Evolutionary conservation across 2,797 vertebrate species (phyloP).

Genomic region (Furcifer pardalis): DNA sequence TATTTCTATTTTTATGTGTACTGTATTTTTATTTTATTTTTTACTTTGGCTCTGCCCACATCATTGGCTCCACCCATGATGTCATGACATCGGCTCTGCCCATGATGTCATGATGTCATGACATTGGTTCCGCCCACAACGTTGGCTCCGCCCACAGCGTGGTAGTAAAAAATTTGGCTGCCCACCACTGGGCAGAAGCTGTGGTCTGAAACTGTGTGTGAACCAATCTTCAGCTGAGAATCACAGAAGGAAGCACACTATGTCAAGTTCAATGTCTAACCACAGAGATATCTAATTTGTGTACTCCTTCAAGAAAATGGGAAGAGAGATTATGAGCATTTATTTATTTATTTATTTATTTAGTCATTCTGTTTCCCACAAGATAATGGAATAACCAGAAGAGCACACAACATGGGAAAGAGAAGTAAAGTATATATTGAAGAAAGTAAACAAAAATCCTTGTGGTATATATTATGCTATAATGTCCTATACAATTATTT

Average conservation of each 20-base stretch:
- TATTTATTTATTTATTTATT: no score
- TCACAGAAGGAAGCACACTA: not conserved
- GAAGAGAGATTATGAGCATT: not conserved
- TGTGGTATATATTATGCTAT: not conserved
- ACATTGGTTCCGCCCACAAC: no score
- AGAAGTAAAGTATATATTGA: accelerated
- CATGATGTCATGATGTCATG: no score
- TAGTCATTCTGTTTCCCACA: not conserved
- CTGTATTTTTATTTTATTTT: no score
- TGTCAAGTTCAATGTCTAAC: not conserved
- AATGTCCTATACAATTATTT: not conserved
- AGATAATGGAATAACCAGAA: not conserved
- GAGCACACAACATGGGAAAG: not conserved
- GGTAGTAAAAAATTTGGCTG: no score
- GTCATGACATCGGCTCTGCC: no score
- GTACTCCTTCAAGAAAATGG: not conserved
- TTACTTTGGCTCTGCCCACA: no score
- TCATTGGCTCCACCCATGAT: no score
- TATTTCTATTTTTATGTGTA: no score
- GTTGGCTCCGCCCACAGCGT: no score
- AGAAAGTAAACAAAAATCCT: not conserved
- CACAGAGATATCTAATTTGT: not conserved
- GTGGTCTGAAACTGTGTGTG: not conserved
- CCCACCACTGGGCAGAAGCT: not conserved
- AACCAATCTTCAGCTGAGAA: not conserved